Conservation (phyloP, 2,113 vertebrate species). For the Neopipo cinnamomea region DNA sequence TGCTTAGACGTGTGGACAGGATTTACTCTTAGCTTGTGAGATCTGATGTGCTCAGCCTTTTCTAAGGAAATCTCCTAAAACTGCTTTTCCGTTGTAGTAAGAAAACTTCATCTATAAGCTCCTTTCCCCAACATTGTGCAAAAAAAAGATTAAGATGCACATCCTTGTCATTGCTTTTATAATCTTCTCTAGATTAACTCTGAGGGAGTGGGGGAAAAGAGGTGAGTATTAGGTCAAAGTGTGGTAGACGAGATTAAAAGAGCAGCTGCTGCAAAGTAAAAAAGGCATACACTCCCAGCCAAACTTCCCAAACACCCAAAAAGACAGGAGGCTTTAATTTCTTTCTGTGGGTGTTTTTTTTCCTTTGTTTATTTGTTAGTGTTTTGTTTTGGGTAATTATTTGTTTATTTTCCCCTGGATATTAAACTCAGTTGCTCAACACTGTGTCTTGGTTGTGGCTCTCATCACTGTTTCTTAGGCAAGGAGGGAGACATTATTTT, state of each 20-base stretch:
- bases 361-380: background rate
- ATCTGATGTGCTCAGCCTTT: background rate
- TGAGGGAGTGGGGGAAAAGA: background rate
- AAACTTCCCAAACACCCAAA: background rate
- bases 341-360: background rate
- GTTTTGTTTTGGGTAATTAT: background rate
- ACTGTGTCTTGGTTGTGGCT: background rate
- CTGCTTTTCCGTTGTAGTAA: background rate
- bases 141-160: slow-evolving; percentile 4
- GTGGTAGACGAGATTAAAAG: background rate
- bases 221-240: background rate
- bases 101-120: background rate
- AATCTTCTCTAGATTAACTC: slow-evolving; percentile 20
- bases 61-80: background rate
- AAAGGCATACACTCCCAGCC: fast-evolving
- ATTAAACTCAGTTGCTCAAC: background rate
- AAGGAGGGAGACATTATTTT: background rate
- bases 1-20: background rate
- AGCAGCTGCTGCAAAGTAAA: background rate
- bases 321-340: background rate
- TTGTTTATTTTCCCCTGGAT: background rate
- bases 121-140: background rate
- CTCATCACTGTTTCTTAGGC: background rate
- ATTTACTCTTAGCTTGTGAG: background rate
- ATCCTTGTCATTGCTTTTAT: background rate